phyloP scores from a whole-genome alignment of 2,888 invertebrate genomes.

The Melinopterus prodromus region DNA sequence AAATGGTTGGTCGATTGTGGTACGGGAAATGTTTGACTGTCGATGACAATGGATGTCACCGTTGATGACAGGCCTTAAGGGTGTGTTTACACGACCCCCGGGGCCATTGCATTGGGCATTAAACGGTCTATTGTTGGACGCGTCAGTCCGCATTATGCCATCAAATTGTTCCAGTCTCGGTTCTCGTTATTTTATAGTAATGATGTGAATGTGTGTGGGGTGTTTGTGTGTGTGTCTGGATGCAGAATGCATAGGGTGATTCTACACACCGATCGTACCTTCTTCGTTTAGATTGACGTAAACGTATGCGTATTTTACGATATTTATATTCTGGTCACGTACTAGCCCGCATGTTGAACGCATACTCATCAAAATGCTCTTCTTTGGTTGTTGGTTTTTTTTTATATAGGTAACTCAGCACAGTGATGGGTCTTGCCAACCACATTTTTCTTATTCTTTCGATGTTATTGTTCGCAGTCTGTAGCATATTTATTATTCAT shows the following conservation, averaged over 20 bases:
- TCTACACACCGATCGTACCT: not conserved
- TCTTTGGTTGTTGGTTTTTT: no score
- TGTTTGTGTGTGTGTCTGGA: not conserved
- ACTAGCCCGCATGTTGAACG: not conserved
- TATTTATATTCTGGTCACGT: conserved; percentile 4
- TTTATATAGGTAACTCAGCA: no score
- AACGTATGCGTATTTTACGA: not conserved
- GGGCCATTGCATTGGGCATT: conserved; percentile 50
- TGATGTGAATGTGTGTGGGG: not conserved
- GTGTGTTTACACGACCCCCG: conserved; percentile 53
- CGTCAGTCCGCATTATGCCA: conserved; percentile 48
- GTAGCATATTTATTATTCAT: no score
- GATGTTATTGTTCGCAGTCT: no score
- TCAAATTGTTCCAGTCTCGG: conserved; percentile 43
- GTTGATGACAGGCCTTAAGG: conserved; percentile 54
- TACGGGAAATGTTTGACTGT: conserved; percentile 47
- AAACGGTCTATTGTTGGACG: conserved; percentile 52
- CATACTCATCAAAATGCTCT: not conserved
- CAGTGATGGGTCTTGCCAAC: no score
- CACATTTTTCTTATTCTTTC: no score
- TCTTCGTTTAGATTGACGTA: not conserved
- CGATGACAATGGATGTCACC: conserved; percentile 53
- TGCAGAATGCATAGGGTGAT: not conserved
- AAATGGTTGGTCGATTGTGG: conserved; percentile 41
- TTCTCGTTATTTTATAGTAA: conserved; percentile 19